These are phyloP conservation scores for Elegia similella DNA, from an alignment of 2,888 invertebrate species.

Conservation along the genomic window DNA sequence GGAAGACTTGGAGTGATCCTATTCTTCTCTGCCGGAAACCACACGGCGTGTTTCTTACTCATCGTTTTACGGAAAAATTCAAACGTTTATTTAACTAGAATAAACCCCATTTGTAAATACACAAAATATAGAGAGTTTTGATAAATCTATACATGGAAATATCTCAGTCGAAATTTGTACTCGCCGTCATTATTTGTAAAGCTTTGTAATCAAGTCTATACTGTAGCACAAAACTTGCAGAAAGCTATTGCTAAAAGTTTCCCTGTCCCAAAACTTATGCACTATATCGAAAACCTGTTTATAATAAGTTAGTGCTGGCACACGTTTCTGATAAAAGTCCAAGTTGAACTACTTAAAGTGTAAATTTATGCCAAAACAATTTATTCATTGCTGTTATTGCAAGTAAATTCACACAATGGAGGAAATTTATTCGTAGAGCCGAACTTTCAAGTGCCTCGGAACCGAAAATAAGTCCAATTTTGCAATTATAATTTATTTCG, in stretches of 20 bases:
- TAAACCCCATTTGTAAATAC: too few species aligned
- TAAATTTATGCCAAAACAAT: slow-evolving; percentile 57
- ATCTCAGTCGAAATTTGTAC: not conserved
- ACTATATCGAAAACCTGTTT: slow-evolving; percentile 12
- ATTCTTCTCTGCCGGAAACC: too few species aligned
- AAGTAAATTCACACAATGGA: slow-evolving; percentile 58
- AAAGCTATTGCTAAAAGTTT: slow-evolving; percentile 9
- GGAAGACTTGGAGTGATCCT: too few species aligned
- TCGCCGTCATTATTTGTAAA: slow-evolving; percentile 1
- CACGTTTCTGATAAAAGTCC: slow-evolving; percentile 17
- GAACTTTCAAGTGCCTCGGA: slow-evolving; percentile 43
- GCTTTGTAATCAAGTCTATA: slow-evolving; percentile 5
- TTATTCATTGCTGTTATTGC: slow-evolving; percentile 62
- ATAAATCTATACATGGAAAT: too few species aligned
- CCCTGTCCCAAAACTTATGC: slow-evolving; percentile 1
- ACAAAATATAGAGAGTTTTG: too few species aligned
- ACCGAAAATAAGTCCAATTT: slow-evolving; percentile 38
- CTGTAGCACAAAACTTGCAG: not conserved
- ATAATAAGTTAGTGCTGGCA: slow-evolving; percentile 11
- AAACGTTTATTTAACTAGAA: too few species aligned
- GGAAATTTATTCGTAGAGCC: slow-evolving; percentile 55
- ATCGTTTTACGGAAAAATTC: too few species aligned
- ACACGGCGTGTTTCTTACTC: too few species aligned
- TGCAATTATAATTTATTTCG: slow-evolving; percentile 41
- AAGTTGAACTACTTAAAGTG: slow-evolving; percentile 47